phyloP scores from a whole-genome alignment of 2,888 invertebrate genomes.

The Orgyia antiqua region DNA sequence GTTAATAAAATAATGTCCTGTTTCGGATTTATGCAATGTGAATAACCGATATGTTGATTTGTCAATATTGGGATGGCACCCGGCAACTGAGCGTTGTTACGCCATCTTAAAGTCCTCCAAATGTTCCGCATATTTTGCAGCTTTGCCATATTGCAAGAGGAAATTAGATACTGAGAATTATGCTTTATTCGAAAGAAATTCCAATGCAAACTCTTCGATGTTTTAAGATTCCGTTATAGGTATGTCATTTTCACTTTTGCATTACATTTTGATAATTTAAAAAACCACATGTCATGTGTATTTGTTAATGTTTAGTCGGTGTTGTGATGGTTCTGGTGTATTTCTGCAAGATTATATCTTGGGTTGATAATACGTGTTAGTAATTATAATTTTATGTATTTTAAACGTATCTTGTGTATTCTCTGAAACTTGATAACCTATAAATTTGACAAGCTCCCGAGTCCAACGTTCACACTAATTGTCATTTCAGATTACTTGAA shows the following conservation, averaged over 20 bases:
- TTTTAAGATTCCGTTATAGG: slow-evolving; percentile 50
- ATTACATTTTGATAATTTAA: slow-evolving; percentile 61
- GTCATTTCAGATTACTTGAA: slow-evolving; percentile 48
- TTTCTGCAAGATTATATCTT: slow-evolving; percentile 44
- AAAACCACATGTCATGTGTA: slow-evolving; percentile 71
- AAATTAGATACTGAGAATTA: slow-evolving; percentile 56
- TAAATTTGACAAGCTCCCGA: slow-evolving; percentile 63
- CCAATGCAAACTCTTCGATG: slow-evolving; percentile 53
- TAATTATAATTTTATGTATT: too few species aligned
- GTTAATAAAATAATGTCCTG: slow-evolving; percentile 54
- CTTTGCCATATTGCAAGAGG: slow-evolving; percentile 53
- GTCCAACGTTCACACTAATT: slow-evolving; percentile 65
- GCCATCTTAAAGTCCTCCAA: slow-evolving; percentile 76
- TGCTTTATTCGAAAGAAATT: slow-evolving; percentile 52
- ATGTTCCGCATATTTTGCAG: slow-evolving; percentile 71
- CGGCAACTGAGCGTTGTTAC: slow-evolving; percentile 77
- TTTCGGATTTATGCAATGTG: slow-evolving; percentile 51
- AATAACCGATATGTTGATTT: slow-evolving; percentile 66
- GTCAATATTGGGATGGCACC: slow-evolving; percentile 72
- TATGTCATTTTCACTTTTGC: slow-evolving; percentile 70
- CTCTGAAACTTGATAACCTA: slow-evolving; percentile 57
- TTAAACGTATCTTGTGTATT: too few species aligned
- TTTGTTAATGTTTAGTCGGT: slow-evolving; percentile 66
- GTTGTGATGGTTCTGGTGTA: slow-evolving; percentile 48
- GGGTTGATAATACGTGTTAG: too few species aligned